Conservation (phyloP, 1,140 invertebrate species). For the Medauroidea extradentata region DNA sequence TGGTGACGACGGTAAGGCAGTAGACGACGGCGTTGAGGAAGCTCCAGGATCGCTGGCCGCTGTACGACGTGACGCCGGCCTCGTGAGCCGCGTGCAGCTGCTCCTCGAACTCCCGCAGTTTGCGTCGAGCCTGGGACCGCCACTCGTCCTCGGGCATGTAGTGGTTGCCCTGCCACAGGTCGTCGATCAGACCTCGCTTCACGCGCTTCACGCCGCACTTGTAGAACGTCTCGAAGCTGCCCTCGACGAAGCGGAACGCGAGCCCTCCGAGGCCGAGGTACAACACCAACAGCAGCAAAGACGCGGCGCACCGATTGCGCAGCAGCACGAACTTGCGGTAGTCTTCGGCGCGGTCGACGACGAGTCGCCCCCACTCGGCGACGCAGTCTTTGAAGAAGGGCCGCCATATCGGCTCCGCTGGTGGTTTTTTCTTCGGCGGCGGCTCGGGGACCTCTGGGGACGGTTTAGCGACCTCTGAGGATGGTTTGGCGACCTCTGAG, state of each 20-base stretch:
- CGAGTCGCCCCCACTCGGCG: constrained; percentile 52
- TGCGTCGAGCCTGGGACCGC: constrained; percentile 75
- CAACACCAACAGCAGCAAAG: constrained; percentile 60
- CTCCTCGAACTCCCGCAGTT: constrained; percentile 79
- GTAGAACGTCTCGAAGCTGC: constrained; percentile 76
- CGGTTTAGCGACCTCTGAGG: background rate
- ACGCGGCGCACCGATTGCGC: constrained; percentile 62
- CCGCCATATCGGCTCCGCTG: background rate
- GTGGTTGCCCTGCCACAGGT: constrained; percentile 72
- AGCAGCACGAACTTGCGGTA: constrained; percentile 49
- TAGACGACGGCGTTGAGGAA: constrained; percentile 91
- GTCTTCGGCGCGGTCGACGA: constrained; percentile 52
- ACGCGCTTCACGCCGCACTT: constrained; percentile 84
- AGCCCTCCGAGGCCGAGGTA: constrained; percentile 73
- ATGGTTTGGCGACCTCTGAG: background rate
- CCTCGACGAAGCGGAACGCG: constrained; percentile 72
- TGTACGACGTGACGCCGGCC: constrained; percentile 72
- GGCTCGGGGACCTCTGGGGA: background rate
- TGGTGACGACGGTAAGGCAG: constrained; percentile 86
- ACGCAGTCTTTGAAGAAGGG: constrained; percentile 33
- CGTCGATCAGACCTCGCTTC: constrained; percentile 78
- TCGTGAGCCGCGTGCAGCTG: constrained; percentile 79
- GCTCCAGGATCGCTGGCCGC: constrained; percentile 82
- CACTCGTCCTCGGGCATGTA: constrained; percentile 80
- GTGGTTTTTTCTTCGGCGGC: background rate